A percentile compares a stretch with the other conserved stretches of the same genome.
phyloP scores from a whole-genome alignment of 1,140 invertebrate genomes.

The Andrena cerasifolii region DNA sequence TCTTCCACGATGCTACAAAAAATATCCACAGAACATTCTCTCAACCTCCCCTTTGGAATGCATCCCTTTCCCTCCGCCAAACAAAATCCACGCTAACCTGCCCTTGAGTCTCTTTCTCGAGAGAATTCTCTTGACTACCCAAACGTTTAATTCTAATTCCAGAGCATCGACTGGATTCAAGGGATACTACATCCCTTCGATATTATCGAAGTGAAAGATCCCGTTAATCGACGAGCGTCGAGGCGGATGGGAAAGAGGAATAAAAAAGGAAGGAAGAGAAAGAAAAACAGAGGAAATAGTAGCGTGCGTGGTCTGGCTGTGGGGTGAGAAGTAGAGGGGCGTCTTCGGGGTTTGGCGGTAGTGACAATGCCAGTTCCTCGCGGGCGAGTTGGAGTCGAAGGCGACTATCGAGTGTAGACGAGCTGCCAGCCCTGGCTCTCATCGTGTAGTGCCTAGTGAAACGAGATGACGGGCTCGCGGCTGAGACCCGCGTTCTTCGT shows the following conservation, averaged over 20 bases:
- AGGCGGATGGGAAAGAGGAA: neutral
- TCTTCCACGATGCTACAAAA: too few species aligned
- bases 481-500: slow-evolving; percentile 77
- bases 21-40: too few species aligned
- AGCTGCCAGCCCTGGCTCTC: slow-evolving; percentile 76
- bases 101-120: neutral
- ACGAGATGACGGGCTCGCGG: slow-evolving; percentile 80
- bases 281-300: slow-evolving; percentile 3
- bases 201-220: neutral
- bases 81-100: neutral
- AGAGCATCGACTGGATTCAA: neutral
- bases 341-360: slow-evolving; percentile 71
- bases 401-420: slow-evolving; percentile 75
- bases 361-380: slow-evolving; percentile 77
- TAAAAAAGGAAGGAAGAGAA: neutral
- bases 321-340: slow-evolving; percentile 67
- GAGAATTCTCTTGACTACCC: too few species aligned
- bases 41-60: too few species aligned
- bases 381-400: slow-evolving; percentile 77
- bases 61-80: neutral
- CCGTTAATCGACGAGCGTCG: slow-evolving; percentile 3
- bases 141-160: slow-evolving; percentile 13
- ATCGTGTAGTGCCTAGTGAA: slow-evolving; percentile 78
- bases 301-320: slow-evolving; percentile 12
- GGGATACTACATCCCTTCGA: too few species aligned